Evolutionary conservation across 2,888 invertebrate genomes (phyloP).

Genomic region (Hydropsyche betteni): DNA sequence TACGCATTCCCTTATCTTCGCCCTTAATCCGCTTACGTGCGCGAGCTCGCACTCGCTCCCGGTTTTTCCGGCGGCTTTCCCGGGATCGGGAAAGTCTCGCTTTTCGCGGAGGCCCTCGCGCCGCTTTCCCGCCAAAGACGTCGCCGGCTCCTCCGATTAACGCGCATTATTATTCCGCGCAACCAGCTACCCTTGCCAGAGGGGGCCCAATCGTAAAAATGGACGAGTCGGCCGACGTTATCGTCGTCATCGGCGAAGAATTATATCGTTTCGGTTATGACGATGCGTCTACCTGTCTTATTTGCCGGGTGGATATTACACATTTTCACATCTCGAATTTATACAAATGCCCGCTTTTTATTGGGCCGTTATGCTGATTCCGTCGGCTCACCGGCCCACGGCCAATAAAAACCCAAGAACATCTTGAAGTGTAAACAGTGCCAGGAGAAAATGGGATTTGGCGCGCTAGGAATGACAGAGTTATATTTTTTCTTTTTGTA

Average conservation of each 20-base stretch:
- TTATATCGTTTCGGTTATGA: slow-evolving; percentile 35
- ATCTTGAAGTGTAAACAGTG: slow-evolving; percentile 47
- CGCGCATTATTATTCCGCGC: slow-evolving; percentile 22
- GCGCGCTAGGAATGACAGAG: slow-evolving; percentile 27
- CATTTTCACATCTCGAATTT: slow-evolving; percentile 49
- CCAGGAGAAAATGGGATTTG: slow-evolving; percentile 28
- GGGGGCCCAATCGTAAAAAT: slow-evolving; percentile 10
- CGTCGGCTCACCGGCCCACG: slow-evolving; percentile 35
- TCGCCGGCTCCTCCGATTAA: slow-evolving; percentile 12
- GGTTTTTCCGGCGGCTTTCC: slow-evolving; percentile 18
- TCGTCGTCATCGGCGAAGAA: slow-evolving; percentile 46
- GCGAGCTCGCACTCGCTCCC: slow-evolving; percentile 1
- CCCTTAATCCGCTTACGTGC: slow-evolving; percentile 18
- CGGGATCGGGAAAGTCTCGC: not conserved
- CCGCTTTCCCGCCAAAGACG: not conserved
- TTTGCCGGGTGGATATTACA: slow-evolving; percentile 43
- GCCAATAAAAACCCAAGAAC: slow-evolving; percentile 48
- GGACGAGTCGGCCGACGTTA: slow-evolving; percentile 28
- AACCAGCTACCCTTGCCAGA: not conserved
- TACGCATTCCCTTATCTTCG: slow-evolving; percentile 20
- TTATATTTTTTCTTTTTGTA: slow-evolving; percentile 20
- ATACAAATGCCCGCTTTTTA: slow-evolving; percentile 51
- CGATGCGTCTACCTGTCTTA: slow-evolving; percentile 18
- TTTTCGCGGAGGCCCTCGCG: not conserved
- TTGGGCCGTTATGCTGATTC: slow-evolving; percentile 51